Evolutionary conservation across 1,140 invertebrate genomes (phyloP).

Genomic region (Zaprionus taronus): DNA sequence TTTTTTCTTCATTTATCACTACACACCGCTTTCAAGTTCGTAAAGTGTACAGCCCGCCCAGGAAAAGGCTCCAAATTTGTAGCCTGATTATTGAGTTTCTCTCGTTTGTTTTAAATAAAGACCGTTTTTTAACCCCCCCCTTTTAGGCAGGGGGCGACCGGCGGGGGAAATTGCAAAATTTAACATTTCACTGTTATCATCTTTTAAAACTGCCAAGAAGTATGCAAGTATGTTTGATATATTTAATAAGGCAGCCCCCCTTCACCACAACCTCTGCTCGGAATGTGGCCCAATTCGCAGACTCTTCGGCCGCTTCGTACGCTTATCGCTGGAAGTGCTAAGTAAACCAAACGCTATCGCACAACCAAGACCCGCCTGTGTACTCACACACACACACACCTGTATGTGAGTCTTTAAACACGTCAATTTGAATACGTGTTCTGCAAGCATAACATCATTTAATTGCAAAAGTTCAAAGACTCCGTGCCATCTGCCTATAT

Average conservation of each 20-base stretch:
- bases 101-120: no score
- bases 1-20: no score
- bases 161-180: no score
- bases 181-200: no score
- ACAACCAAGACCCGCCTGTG: background rate
- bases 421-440: constrained; percentile 2
- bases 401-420: constrained; percentile 16
- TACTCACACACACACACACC: constrained; percentile 10
- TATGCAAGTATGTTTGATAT: constrained; percentile 61
- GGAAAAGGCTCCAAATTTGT: no score
- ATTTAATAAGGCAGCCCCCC: background rate
- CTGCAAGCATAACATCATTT: background rate
- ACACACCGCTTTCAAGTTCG: no score
- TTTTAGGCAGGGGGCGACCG: no score
- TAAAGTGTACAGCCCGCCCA: no score
- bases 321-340: constrained; percentile 69
- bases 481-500: background rate
- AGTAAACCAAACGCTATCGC: constrained; percentile 53
- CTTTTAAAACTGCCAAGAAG: no score
- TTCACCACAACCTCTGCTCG: constrained; percentile 24
- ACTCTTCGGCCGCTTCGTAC: constrained; percentile 27
- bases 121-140: no score
- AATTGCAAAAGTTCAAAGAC: constrained; percentile 1
- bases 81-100: no score
- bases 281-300: constrained; percentile 71